Base-by-base conservation (phyloP, 35 echinoderm and acorn worm genomes). In the Heliocidaris erythrogramma region DNA sequence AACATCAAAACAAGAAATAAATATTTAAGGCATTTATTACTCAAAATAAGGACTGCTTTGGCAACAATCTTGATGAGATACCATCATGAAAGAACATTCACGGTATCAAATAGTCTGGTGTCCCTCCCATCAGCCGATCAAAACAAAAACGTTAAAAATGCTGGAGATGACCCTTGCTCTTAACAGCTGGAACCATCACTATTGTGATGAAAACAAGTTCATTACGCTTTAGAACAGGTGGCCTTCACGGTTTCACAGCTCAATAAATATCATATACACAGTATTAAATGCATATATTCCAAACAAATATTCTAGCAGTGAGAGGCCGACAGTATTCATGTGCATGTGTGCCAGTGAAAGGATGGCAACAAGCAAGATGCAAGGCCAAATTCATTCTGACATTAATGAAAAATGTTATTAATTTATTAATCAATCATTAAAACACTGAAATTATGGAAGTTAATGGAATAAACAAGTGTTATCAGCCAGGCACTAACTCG, bases 171-270 rank as follows among this genome's bases (percentile, higher is more conserved):
- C 87, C 87, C 24, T 47, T 89, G 87, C 16, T n/a, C 31, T 86
- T 17, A 89, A 89, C 87, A 89, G 47, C 87, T 89, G 87, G 87
- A 89, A 89, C 31, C 47, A 47, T 89, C 87, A 89, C 31, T 17
- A 42, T 32, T 89, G 30, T 47, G 30, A 89, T 48, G 47, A 89
- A 89, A 89, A 89, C 87, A 89, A 89, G 31, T 89, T 89, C 47
- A 89, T 89, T 89, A 89, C 11, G 13, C 29, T 48, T 48, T 14
- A 27, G 14, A 89, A 89, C 87, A 89, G 87, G 87, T 89, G 87
- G 65, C 65, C 65, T 78, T 78, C 65, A 78, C 65, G 65, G 65
- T 78, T 21, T 78, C 65, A 78, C 65, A 78, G 27, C 65, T 78
- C 65, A 78, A 78, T 78, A 24, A n/a, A 7, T 18, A 69, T 18